Percentiles rank a stretch among this genome's conserved stretches.
These are phyloP conservation scores for Pseudolycoriella hygida DNA, from an alignment of 2,888 invertebrate species.

Conservation along the genomic window DNA sequence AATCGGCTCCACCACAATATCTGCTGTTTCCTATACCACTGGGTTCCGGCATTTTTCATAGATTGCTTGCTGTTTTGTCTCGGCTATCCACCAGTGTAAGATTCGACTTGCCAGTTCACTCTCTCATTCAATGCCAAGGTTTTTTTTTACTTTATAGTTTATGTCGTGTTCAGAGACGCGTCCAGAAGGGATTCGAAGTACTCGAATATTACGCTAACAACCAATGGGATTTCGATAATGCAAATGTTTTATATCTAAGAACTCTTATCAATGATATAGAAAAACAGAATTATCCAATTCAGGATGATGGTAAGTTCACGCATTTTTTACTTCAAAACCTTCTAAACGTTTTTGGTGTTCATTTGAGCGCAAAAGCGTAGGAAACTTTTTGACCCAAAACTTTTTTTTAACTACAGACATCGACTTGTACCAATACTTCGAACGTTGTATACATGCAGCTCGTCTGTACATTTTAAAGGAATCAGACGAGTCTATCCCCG, in stretches of 20 bases:
- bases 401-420: constrained; percentile 31
- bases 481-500: constrained; percentile 58
- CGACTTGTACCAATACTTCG: constrained; percentile 65
- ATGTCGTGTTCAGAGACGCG: constrained; percentile 63
- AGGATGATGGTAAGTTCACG: constrained; percentile 37
- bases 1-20: constrained; percentile 60
- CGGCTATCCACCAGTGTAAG: constrained; percentile 79
- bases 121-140: not conserved
- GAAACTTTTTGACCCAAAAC: too few relatives aligned
- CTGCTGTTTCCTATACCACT: constrained; percentile 73
- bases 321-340: too few relatives aligned
- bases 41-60: constrained; percentile 72
- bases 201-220: constrained; percentile 86
- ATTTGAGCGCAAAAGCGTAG: too few relatives aligned
- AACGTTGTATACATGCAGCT: constrained; percentile 63
- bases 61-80: constrained; percentile 61
- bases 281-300: constrained; percentile 44
- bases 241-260: constrained; percentile 39
- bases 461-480: constrained; percentile 70
- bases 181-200: constrained; percentile 71
- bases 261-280: constrained; percentile 45
- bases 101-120: constrained; percentile 13
- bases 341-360: too few relatives aligned
- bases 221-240: constrained; percentile 76
- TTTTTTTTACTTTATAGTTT: constrained; percentile 33